phyloP scores from a whole-genome alignment of 2,888 invertebrate species.

The Conus canariensis region DNA sequence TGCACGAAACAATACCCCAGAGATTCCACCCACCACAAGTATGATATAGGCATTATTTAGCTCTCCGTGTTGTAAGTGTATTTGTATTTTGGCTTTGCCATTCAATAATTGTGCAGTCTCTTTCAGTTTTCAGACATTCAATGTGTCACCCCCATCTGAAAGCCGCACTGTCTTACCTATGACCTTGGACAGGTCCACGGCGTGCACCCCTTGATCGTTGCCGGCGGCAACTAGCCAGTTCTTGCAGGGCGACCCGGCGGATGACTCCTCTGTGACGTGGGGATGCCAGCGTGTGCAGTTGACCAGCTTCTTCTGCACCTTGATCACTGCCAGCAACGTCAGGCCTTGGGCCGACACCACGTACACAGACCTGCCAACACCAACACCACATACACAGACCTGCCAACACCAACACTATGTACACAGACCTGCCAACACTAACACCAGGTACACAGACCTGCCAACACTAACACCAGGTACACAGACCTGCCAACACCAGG shows the following conservation, averaged over 20 bases:
- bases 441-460: no score
- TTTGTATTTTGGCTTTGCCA: no score
- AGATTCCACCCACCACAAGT: no score
- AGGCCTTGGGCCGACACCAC: slow-evolving; percentile 74
- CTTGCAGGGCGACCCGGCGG: slow-evolving; percentile 81
- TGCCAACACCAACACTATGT: not conserved
- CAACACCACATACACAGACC: not conserved
- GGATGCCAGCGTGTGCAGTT: slow-evolving; percentile 88
- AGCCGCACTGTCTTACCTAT: slow-evolving; percentile 51
- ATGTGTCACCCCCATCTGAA: no score
- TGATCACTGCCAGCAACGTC: slow-evolving; percentile 78
- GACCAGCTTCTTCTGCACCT: slow-evolving; percentile 83
- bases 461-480: not conserved
- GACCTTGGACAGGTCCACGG: slow-evolving; percentile 79
- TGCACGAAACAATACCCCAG: no score
- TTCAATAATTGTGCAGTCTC: no score
- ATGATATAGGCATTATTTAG: no score
- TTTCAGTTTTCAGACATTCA: no score
- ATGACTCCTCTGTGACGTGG: slow-evolving; percentile 81
- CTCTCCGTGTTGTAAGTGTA: no score
- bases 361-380: slow-evolving; percentile 76
- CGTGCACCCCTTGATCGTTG: slow-evolving; percentile 80
- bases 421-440: not conserved
- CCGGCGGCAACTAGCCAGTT: slow-evolving; percentile 85
- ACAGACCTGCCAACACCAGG: not conserved